Evolutionary conservation across 2,113 vertebrate genomes (phyloP).

Genomic region (Cololabis saira): DNA sequence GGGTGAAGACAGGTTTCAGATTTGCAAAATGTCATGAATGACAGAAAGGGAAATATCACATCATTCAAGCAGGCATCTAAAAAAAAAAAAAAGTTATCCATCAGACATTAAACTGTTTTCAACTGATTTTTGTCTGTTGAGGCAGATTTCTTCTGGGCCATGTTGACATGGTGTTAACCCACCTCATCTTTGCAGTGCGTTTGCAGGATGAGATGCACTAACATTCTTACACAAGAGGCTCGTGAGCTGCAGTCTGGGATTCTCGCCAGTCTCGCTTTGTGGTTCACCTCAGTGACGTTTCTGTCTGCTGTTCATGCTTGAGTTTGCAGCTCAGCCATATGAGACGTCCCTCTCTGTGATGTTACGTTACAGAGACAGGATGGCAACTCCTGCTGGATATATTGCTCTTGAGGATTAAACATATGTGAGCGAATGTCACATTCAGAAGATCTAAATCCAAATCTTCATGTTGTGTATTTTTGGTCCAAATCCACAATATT

Average conservation of each 20-base stretch:
- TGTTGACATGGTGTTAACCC: not conserved
- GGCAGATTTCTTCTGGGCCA: not conserved
- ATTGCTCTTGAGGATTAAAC: no score
- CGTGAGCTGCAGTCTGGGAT: conserved; percentile 42
- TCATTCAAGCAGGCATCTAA: not conserved
- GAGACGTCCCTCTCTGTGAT: conserved; percentile 22
- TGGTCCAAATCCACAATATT: no score
- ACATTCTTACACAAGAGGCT: conserved; percentile 24
- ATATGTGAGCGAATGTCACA: not conserved
- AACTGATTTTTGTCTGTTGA: not conserved
- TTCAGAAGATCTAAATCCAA: no score
- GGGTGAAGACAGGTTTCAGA: not conserved
- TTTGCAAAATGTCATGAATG: conserved; percentile 2
- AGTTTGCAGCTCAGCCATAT: conserved; percentile 4
- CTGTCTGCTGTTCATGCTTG: conserved; percentile 10
- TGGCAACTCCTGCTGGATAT: not conserved
- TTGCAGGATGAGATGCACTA: conserved; percentile 12
- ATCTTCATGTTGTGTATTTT: no score
- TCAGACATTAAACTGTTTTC: not conserved
- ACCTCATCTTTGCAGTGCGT: conserved; percentile 1
- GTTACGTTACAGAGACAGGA: conserved; percentile 24
- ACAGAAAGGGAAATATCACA: not conserved
- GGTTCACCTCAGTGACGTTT: conserved; percentile 45
- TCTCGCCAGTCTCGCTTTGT: conserved; percentile 28
- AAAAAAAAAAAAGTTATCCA: not conserved